Conservation (phyloP, 2,888 invertebrate species). For the Coenonympha glycerion region DNA sequence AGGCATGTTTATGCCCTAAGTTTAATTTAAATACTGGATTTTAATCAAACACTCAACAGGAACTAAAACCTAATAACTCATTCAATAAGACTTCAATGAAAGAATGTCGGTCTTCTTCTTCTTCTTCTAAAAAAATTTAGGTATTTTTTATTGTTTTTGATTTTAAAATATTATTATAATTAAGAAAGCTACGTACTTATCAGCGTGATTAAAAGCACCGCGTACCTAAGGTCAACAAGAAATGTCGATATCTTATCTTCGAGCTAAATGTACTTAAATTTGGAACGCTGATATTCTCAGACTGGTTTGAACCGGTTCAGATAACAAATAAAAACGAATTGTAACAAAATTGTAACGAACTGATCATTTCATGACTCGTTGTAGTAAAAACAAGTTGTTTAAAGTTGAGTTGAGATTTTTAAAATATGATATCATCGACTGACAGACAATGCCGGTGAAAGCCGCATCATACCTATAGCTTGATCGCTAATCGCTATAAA, state of each 20-base stretch:
- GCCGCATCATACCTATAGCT: too few species aligned
- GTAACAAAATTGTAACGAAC: too few species aligned
- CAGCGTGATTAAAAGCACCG: conserved; percentile 9
- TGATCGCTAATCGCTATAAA: too few species aligned
- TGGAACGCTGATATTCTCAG: not conserved
- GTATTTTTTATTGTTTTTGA: conserved; percentile 4
- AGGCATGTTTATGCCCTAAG: too few species aligned
- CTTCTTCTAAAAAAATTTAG: too few species aligned
- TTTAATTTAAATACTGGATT: too few species aligned
- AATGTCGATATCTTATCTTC: conserved; percentile 12
- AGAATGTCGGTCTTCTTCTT: not conserved
- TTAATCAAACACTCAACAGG: not conserved
- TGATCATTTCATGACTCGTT: too few species aligned
- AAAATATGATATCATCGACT: too few species aligned
- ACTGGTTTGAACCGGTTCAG: not conserved
- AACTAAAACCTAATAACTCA: conserved; percentile 1
- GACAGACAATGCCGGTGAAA: too few species aligned
- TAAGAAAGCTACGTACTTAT: conserved; percentile 6
- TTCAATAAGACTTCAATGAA: not conserved
- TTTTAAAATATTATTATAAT: conserved; percentile 5
- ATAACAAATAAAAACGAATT: too few species aligned
- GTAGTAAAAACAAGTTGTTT: too few species aligned
- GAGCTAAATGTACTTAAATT: conserved; percentile 6
- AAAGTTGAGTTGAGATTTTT: too few species aligned
- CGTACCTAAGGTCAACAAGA: conserved; percentile 14